Evolutionary conservation across 2,888 invertebrate genomes (phyloP), one percentile per base, ranked within the genome.

Genomic region (Osedax frankpressi): DNA sequence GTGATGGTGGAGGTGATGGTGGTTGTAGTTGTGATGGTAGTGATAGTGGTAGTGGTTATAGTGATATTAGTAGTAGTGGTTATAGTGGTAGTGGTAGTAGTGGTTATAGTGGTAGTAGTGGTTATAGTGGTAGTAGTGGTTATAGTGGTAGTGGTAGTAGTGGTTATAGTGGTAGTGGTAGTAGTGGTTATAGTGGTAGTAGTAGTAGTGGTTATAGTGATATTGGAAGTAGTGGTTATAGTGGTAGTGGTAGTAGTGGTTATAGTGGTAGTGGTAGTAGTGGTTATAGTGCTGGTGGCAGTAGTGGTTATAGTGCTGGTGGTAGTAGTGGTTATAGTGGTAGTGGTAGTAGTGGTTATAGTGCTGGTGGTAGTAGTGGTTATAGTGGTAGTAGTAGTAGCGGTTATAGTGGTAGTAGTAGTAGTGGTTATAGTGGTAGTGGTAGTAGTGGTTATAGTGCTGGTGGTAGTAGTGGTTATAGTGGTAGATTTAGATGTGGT

Each of bases 21-120:
- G 65, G 71, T 71, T n/a, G 92, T 92, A 91, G 85, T 89, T 91
- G 81, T 85, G 81, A 85, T 87, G 79, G 78, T 88, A 92, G 30
- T 75, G 65, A 60, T 74, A 76, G 77, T 73, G 74, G 83, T 74
- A 65, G 73, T 74, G 65, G 71, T 62, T 19, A 62, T 67, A 71
- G 71, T 73, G n/a, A 73, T 67, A 71, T 60, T 71, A 62, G 65
- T 24, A 65, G n/a, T 65, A 24, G 65, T n/a, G 24, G 65, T 65
- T 11, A 24, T 65, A 65, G 65, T 71, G 29, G 71, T 71, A 71
- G 71, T 71, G 29, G 71, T 71, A 71, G 65, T 63, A 25, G 60
- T 71, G n/a, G 71, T 71, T 19, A 26, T 63, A 71, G 65, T 71
- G 29, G 71, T 71, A 71, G 71, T 71, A 71, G 71, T 71, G 25